A percentile compares a stretch with the other conserved stretches of the same genome.
Conservation (phyloP, 1,140 invertebrate genomes). For the Megalopta genalis region DNA sequence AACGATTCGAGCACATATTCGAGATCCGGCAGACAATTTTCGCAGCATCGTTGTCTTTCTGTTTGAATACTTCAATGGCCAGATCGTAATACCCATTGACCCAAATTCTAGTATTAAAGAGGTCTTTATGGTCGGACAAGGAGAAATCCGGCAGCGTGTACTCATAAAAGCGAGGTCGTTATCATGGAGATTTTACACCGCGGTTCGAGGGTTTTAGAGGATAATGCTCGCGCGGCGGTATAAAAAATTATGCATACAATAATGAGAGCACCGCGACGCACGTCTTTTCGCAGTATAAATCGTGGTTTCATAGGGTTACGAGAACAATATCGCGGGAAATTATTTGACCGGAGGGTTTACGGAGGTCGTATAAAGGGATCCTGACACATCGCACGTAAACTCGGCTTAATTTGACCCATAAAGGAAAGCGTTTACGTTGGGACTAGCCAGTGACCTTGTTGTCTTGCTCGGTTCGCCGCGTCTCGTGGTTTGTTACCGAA, state of each 20-base stretch:
- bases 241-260: conserved; percentile 27
- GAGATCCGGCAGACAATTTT: too few relatives aligned
- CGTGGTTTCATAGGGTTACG: conserved; percentile 25
- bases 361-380: conserved; percentile 64
- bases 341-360: conserved; percentile 58
- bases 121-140: neutral
- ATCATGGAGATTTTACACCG: conserved; percentile 5
- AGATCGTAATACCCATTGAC: neutral
- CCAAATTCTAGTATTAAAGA: neutral
- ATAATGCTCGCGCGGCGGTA: conserved; percentile 1
- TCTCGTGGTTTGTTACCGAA: neutral
- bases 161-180: neutral
- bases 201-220: neutral
- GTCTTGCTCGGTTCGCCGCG: conserved; percentile 2
- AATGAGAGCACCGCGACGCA: conserved; percentile 18
- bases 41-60: too few relatives aligned
- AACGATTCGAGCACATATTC: too few relatives aligned
- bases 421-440: conserved; percentile 54
- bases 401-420: conserved; percentile 63
- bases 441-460: conserved; percentile 12
- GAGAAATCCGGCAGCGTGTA: neutral
- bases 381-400: conserved; percentile 59
- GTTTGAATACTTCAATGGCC: too few relatives aligned
- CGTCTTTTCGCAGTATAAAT: conserved; percentile 6
- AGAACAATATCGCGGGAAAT: conserved; percentile 52